Evolutionary conservation across 2,113 vertebrate species (phyloP).

Genomic region (Amia ocellicauda): DNA sequence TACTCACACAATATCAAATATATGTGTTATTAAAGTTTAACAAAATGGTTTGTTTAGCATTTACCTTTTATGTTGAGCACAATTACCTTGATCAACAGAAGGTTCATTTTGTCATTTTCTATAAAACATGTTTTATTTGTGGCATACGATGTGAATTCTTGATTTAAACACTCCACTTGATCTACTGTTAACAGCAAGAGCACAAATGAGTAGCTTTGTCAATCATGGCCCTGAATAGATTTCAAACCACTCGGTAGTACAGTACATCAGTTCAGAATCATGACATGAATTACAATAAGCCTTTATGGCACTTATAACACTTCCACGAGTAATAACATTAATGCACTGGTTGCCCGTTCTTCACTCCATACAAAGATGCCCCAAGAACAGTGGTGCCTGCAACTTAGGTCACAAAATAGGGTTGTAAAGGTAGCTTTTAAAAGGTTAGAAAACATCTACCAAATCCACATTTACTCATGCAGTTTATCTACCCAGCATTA

Average conservation of each 20-base stretch:
- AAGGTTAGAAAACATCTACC: too few relatives aligned
- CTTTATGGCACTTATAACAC: not conserved
- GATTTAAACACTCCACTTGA: not conserved
- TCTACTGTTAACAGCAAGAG: not conserved
- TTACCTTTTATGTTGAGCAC: too few relatives aligned
- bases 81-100: too few relatives aligned
- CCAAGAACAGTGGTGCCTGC: not conserved
- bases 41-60: too few relatives aligned
- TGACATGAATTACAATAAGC: conserved; percentile 3
- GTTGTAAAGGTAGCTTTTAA: not conserved
- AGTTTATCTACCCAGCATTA: too few relatives aligned
- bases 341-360: not conserved
- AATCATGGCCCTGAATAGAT: conserved; percentile 1
- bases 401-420: not conserved
- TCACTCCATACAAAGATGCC: not conserved
- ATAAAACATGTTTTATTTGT: too few relatives aligned
- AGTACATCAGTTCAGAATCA: not conserved
- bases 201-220: not conserved
- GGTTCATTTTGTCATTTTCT: too few relatives aligned
- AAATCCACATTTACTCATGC: too few relatives aligned
- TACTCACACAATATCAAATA: too few relatives aligned
- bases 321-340: not conserved
- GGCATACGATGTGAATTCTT: not conserved
- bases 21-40: too few relatives aligned
- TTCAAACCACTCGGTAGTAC: not conserved